Conservation (phyloP, 2,113 vertebrate species). For the Fregetta grallaria region DNA sequence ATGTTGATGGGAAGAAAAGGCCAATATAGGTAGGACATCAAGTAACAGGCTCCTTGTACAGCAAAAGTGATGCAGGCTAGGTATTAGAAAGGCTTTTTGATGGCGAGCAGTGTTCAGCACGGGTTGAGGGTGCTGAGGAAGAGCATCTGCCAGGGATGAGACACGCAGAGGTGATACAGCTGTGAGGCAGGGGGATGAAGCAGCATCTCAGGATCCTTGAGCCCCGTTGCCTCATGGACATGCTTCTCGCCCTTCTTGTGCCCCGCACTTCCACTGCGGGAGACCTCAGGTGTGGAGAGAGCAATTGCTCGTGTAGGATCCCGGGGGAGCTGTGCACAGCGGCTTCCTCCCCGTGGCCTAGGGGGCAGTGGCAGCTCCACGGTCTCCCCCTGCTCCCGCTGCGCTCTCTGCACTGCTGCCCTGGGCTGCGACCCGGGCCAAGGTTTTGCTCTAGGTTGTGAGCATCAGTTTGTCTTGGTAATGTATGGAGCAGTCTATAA, state of each 20-base stretch:
- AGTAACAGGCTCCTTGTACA: neutral
- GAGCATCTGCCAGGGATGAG: neutral
- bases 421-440: accelerated
- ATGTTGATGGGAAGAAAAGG: neutral
- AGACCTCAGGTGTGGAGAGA: neutral
- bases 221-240: too few species aligned
- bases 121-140: neutral
- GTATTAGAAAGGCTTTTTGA: neutral
- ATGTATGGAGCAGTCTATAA: neutral
- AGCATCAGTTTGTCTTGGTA: neutral
- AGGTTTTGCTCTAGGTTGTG: neutral
- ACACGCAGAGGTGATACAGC: neutral
- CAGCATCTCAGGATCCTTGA: neutral
- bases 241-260: neutral
- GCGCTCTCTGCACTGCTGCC: neutral
- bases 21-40: neutral
- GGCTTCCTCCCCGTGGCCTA: accelerated
- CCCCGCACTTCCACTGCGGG: neutral
- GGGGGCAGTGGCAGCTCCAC: neutral
- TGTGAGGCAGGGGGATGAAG: neutral
- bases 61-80: neutral
- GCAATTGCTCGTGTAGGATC: neutral
- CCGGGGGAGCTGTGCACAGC: accelerated
- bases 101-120: accelerated
- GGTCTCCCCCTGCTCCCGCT: neutral